phyloP scores from a whole-genome alignment of 2,888 invertebrate genomes.

The Drosophila melanosoma region DNA sequence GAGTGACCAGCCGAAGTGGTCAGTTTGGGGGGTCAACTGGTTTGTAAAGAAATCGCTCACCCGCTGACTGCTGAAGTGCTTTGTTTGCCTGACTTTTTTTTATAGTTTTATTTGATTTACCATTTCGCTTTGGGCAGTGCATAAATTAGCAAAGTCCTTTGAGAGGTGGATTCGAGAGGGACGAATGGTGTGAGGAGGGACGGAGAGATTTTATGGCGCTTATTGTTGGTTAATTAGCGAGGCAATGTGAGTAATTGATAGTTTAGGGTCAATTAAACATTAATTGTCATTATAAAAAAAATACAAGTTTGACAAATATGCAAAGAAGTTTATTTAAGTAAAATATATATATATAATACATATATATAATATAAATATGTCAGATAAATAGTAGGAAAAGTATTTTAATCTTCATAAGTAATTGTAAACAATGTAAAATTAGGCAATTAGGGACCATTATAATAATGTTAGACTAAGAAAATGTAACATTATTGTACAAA shows the following conservation, averaged over 20 bases:
- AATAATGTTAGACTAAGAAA: background rate
- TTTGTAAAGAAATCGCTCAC: conserved; percentile 49
- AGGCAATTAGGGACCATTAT: no score
- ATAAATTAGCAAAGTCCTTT: conserved; percentile 71
- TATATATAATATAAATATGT: background rate
- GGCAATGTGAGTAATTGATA: conserved; percentile 63
- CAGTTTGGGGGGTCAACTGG: conserved; percentile 60
- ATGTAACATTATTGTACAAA: background rate
- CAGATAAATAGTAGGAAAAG: no score
- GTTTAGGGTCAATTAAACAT: conserved; percentile 15
- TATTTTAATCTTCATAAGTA: background rate
- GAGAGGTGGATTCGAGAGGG: background rate
- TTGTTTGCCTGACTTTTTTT: conserved; percentile 34
- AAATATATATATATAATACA: no score
- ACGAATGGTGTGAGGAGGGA: background rate
- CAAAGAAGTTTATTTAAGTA: background rate
- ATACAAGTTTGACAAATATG: background rate
- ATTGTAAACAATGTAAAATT: background rate
- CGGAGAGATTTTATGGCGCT: conserved; percentile 23
- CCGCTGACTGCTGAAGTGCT: conserved; percentile 65
- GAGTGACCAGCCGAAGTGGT: conserved; percentile 57
- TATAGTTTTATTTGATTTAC: conserved; percentile 70
- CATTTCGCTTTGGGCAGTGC: conserved; percentile 73
- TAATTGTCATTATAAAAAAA: conserved; percentile 1
- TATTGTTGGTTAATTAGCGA: conserved; percentile 61